Percentiles rank a stretch among this genome's conserved stretches.
Conservation (phyloP, 2,888 invertebrate genomes). For the Opisthograptis luteolata region DNA sequence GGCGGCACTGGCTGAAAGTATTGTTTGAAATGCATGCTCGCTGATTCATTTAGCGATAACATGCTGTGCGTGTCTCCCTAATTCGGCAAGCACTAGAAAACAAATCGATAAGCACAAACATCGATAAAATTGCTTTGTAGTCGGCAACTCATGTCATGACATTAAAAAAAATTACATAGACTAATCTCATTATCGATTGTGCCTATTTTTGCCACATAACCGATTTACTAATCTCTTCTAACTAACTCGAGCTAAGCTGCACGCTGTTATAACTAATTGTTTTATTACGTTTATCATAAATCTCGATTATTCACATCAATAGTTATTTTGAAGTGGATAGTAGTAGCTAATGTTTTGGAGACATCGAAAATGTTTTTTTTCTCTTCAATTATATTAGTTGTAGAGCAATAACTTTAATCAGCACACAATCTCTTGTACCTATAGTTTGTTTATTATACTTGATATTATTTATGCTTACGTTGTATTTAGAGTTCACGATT, state of each 20-base stretch:
- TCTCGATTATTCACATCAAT: constrained; percentile 1
- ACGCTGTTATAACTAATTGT: constrained; percentile 3
- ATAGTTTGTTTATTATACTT: constrained; percentile 32
- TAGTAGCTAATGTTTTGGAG: background rate
- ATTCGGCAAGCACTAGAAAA: background rate
- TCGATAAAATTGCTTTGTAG: constrained; percentile 40
- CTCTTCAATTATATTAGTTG: too few species aligned
- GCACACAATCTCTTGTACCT: background rate
- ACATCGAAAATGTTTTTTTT: background rate
- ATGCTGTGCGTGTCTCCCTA: constrained; percentile 1
- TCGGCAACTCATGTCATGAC: constrained; percentile 46
- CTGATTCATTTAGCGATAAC: constrained; percentile 6
- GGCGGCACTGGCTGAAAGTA: constrained; percentile 3
- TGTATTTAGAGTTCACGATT: too few species aligned
- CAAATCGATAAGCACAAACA: constrained; percentile 5
- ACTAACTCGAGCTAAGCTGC: constrained; percentile 25
- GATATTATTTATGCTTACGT: too few species aligned
- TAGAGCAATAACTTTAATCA: too few species aligned
- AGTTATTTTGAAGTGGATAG: background rate
- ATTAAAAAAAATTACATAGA: constrained; percentile 31
- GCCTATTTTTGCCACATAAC: constrained; percentile 26
- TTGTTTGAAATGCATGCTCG: constrained; percentile 10
- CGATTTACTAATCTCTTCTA: constrained; percentile 21
- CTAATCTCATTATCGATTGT: constrained; percentile 1
- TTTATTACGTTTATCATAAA: constrained; percentile 13